Conservation (phyloP, 2,888 invertebrate genomes). For the Hartigia nigra region DNA sequence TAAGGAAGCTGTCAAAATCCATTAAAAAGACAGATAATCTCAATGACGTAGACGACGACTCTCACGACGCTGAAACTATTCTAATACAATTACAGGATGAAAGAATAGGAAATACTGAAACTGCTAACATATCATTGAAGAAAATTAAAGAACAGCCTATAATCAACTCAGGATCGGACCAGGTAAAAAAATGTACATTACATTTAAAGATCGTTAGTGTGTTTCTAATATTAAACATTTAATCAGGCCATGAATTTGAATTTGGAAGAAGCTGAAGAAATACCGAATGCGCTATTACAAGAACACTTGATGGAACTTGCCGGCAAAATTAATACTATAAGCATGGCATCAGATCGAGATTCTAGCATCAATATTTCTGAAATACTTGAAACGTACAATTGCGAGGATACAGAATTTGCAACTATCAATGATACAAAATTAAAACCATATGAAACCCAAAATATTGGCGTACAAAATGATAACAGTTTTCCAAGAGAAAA, state of each 20-base stretch:
- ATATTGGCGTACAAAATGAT: neutral
- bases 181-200: conserved; percentile 34
- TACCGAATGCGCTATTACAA: conserved; percentile 30
- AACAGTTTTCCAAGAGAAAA: neutral
- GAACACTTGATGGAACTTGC: conserved; percentile 43
- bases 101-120: neutral
- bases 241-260: conserved; percentile 43
- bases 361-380: conserved; percentile 37
- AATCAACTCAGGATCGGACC: conserved; percentile 44
- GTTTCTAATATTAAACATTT: conserved; percentile 13
- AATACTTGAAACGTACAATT: conserved; percentile 31
- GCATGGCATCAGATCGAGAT: conserved; percentile 28
- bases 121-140: neutral
- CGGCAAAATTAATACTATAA: conserved; percentile 36
- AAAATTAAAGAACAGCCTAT: conserved; percentile 29
- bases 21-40: neutral
- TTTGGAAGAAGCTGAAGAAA: conserved; percentile 36
- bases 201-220: neutral
- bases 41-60: neutral
- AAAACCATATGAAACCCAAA: conserved; percentile 5
- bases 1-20: neutral
- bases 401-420: conserved; percentile 25
- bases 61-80: neutral
- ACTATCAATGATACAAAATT: neutral
- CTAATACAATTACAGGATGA: neutral